A percentile compares a stretch with the other conserved stretches of the same genome.
Conservation (phyloP, 1,140 invertebrate species). For the Pseudobourletiella spinata region DNA sequence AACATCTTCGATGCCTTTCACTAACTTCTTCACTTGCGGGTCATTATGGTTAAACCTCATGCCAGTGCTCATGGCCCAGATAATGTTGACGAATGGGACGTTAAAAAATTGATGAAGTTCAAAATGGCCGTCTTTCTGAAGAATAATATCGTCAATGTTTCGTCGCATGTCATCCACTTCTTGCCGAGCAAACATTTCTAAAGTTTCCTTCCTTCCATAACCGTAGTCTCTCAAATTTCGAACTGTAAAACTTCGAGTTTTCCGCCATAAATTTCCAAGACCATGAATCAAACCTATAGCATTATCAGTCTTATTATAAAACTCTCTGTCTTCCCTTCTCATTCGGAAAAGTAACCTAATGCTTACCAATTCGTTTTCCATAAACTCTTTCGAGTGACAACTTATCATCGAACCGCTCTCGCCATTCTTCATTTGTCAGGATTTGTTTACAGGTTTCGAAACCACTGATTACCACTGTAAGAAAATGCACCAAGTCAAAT, state of each 20-base stretch:
- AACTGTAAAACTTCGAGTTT: background rate
- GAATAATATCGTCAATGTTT: background rate
- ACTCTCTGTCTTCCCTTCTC: too few relatives aligned
- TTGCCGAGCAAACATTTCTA: background rate
- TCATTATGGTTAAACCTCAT: background rate
- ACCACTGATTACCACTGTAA: background rate
- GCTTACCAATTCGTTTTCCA: conserved; percentile 1
- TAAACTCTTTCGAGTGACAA: background rate
- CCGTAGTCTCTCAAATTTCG: background rate
- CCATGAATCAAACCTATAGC: too few relatives aligned
- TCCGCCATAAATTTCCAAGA: background rate
- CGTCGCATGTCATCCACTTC: background rate
- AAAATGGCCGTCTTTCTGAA: background rate
- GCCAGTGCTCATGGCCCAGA: background rate
- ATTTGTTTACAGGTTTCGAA: background rate
- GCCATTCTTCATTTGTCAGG: background rate
- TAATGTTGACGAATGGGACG: background rate
- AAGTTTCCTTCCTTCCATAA: background rate
- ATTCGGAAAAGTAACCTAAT: background rate
- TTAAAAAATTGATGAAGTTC: background rate
- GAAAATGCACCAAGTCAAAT: too few relatives aligned
- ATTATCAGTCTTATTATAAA: too few relatives aligned
- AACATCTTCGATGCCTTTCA: too few relatives aligned
- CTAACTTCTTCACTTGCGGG: background rate
- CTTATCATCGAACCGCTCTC: background rate